These are phyloP conservation scores for Diachasmimorpha longicaudata DNA, from an alignment of 1,140 invertebrate species.

Conservation along the genomic window DNA sequence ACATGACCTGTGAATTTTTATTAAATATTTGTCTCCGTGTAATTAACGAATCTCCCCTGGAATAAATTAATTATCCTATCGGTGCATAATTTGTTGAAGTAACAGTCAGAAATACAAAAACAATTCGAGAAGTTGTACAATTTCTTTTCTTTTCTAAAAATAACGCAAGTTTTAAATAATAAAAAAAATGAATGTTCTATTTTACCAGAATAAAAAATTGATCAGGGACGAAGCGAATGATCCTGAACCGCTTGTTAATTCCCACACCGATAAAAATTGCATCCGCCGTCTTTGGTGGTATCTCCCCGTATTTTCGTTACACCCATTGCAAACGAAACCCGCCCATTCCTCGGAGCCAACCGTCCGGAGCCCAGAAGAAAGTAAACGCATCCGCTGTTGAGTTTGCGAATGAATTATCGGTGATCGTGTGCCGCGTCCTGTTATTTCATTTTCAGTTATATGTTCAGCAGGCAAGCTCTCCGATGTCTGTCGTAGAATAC, in stretches of 20 bases:
- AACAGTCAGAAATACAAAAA: too few species aligned
- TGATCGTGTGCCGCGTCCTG: slow-evolving; percentile 56
- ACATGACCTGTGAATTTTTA: too few species aligned
- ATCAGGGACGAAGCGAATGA: not conserved
- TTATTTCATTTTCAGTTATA: slow-evolving; percentile 56
- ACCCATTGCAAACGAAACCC: not conserved
- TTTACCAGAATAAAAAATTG: too few species aligned
- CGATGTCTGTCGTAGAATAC: slow-evolving; percentile 41
- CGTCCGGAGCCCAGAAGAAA: not conserved
- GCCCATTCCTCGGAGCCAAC: slow-evolving; percentile 2
- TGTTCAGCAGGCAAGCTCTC: not conserved
- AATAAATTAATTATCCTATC: too few species aligned
- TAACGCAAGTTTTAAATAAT: too few species aligned
- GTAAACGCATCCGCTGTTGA: slow-evolving; percentile 52
- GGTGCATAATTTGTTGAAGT: too few species aligned
- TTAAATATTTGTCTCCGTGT: too few species aligned
- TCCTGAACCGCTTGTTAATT: not conserved
- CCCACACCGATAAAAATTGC: not conserved
- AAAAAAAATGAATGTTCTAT: too few species aligned
- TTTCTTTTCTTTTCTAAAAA: too few species aligned
- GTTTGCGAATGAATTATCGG: slow-evolving; percentile 63
- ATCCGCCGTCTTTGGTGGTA: not conserved
- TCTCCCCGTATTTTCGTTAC: not conserved
- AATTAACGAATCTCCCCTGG: too few species aligned
- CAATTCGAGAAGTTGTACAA: too few species aligned